Base-by-base conservation (phyloP, 2,113 vertebrate species). In the Amphiprion ocellaris region DNA sequence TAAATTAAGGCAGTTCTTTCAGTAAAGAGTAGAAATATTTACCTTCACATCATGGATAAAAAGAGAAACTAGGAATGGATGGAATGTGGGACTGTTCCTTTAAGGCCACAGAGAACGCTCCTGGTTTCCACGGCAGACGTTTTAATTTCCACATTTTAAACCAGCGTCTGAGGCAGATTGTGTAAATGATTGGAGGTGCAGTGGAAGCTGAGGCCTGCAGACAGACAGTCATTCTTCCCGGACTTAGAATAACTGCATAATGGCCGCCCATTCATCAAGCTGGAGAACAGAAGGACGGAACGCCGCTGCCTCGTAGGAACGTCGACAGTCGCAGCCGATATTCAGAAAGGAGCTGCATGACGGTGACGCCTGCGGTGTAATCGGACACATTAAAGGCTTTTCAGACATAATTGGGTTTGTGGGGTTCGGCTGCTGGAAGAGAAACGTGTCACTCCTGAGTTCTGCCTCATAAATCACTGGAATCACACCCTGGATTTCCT, bases 381-480 rank as follows among this genome's bases (percentile, higher is more conserved):
- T 59, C 61, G 66, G 54, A 83, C 54, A 76, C 77, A 81, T 87
- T 81, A 85, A 86, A 70, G 79, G 70, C 66, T 83, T 82, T 86
- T 83, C 66, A 85, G 77, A 67, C 67, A 68, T 86, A 87, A 90
- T 79, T 87, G 77, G 77, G 67, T 90, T 86, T 84, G 83, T 66
- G 55, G 60, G 68, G 49, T 74, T 74, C 24, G 70, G 67, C 11
- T 0, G 21, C 19, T 19, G 41, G 14, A 44, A 15, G 14, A 65
- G 67, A 66, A 68, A 41, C 1, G 14, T 53, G 61, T 61, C 62
- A 1, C 28, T 74, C 63, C 53, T 14, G 72, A 56, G 28, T 33
- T 64, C 41, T 44, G 19, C 26, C 64, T 79, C 77, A 86, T 86
- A 76, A 85, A 78, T 87, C 85, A 85, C 69, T 16, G 49, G 12